Evolutionary conservation across 2,113 vertebrate genomes (phyloP).

Genomic region (Ia io): DNA sequence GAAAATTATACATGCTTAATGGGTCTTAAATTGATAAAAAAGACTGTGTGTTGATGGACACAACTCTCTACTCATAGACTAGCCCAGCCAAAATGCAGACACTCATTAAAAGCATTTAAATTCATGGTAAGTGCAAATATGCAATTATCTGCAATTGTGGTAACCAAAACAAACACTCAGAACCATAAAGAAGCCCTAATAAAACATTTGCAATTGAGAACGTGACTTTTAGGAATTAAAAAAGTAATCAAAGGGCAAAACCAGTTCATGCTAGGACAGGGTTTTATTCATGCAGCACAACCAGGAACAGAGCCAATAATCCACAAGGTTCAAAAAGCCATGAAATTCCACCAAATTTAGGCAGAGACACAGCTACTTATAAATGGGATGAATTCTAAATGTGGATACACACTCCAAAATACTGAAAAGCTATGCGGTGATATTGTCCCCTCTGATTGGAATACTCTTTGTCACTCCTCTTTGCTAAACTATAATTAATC

Average conservation of each 20-base stretch:
- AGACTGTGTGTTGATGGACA: background rate
- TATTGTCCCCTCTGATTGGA: background rate
- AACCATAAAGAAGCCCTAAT: slow-evolving; percentile 8
- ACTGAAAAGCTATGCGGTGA: background rate
- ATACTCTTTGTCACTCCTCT: background rate
- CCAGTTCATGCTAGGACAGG: background rate
- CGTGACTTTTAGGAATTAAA: slow-evolving; percentile 44
- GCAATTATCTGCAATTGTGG: slow-evolving; percentile 31
- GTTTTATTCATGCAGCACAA: slow-evolving; percentile 21
- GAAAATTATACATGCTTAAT: slow-evolving; percentile 35
- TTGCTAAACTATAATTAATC: background rate
- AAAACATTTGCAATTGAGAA: slow-evolving; percentile 38
- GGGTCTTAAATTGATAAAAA: slow-evolving; percentile 9
- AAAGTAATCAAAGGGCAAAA: slow-evolving; percentile 2
- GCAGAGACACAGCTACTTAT: background rate
- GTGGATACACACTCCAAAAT: background rate
- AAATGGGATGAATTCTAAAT: slow-evolving; percentile 3
- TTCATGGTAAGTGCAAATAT: slow-evolving; percentile 40
- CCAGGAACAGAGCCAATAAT: background rate
- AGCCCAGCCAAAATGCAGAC: slow-evolving; percentile 27
- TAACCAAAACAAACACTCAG: slow-evolving; percentile 31
- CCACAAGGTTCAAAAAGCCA: background rate
- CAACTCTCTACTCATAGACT: slow-evolving; percentile 18
- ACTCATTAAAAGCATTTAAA: slow-evolving; percentile 44
- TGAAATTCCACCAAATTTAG: slow-evolving; percentile 12